Conservation (phyloP, 2,797 vertebrate genomes). For the Luscinia megarhynchos region DNA sequence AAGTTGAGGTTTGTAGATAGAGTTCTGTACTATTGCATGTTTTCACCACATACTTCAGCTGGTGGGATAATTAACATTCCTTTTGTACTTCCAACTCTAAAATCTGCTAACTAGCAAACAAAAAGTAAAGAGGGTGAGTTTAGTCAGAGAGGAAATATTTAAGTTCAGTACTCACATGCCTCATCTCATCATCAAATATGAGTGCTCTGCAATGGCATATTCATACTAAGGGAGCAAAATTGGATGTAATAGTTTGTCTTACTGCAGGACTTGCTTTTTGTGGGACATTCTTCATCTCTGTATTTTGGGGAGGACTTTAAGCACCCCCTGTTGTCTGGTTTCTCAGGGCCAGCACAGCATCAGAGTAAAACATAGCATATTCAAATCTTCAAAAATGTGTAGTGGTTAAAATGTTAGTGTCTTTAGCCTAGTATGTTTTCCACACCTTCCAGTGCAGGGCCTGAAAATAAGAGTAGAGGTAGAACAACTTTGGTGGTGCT, state of each 20-base stretch:
- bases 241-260: neutral
- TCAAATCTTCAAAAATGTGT: neutral
- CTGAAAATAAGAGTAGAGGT: neutral
- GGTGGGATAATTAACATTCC: neutral
- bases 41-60: neutral
- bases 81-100: neutral
- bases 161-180: neutral
- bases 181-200: neutral
- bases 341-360: neutral
- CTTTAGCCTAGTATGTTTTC: neutral
- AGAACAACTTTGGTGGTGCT: neutral
- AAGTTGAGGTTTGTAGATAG: neutral
- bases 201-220: neutral
- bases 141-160: neutral
- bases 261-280: accelerated
- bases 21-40: neutral
- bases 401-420: neutral
- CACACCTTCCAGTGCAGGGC: neutral
- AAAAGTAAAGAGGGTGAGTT: neutral
- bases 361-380: neutral
- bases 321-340: accelerated
- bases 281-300: neutral
- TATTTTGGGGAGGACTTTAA: neutral
- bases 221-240: neutral
- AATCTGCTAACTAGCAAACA: neutral